phyloP scores from a whole-genome alignment of 2,113 vertebrate species.

The Pangasianodon hypophthalmus region DNA sequence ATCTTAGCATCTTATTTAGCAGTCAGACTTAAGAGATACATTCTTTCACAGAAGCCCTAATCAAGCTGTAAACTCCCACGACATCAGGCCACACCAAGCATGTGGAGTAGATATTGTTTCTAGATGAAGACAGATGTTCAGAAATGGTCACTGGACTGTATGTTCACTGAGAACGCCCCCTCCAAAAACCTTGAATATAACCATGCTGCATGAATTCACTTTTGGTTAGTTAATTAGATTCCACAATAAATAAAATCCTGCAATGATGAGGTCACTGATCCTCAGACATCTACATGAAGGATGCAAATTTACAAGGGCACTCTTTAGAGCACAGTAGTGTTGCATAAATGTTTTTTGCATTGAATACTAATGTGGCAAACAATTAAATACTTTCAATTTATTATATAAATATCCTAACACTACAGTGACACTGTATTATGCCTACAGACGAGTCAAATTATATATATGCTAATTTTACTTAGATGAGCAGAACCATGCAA shows the following conservation, averaged over 20 bases:
- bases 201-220: neutral
- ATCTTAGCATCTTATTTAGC: neutral
- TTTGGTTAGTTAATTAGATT: neutral
- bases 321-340: neutral
- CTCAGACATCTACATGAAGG: neutral
- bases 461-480: neutral
- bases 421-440: neutral
- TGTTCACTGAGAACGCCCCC: neutral
- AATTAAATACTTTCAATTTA: neutral
- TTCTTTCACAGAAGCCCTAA: neutral
- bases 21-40: neutral
- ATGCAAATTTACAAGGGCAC: neutral
- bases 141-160: constrained; percentile 8
- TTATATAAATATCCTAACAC: neutral
- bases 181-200: neutral
- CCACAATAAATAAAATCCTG: neutral
- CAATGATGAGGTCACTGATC: neutral
- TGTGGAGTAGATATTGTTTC: neutral
- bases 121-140: constrained; percentile 13
- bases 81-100: constrained; percentile 31
- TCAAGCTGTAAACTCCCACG: neutral
- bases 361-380: neutral
- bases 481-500: neutral
- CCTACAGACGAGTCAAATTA: neutral
- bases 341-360: neutral